A percentile compares a stretch with the other conserved stretches of the same genome.
phyloP scores from a whole-genome alignment of 2,888 invertebrate genomes.

The Eupsilia transversa region DNA sequence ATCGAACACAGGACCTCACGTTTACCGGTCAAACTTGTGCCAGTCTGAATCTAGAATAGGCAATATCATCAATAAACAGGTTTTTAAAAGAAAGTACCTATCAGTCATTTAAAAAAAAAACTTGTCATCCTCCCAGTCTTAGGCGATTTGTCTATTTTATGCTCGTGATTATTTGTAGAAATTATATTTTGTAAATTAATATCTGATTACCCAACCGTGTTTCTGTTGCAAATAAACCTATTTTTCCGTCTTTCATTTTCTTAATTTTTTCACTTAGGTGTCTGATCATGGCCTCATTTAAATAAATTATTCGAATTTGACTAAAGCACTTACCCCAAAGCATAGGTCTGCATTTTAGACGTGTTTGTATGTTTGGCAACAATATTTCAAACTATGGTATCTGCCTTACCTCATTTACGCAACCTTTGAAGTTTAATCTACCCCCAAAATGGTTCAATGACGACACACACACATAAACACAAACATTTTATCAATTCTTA shows the following conservation, averaged over 20 bases:
- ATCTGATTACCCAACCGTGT: no score
- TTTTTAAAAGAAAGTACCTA: neutral
- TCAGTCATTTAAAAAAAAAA: neutral
- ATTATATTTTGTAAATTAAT: no score
- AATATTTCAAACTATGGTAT: neutral
- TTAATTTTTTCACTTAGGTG: no score
- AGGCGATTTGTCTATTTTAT: neutral
- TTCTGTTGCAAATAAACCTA: no score
- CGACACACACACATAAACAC: conserved; percentile 3
- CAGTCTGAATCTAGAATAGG: neutral
- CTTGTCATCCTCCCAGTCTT: neutral
- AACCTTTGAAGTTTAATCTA: neutral
- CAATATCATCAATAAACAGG: neutral
- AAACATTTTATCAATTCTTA: conserved; percentile 41
- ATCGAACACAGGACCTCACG: no score
- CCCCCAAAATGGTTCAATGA: conserved; percentile 20
- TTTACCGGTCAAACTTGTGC: no score
- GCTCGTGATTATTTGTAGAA: no score
- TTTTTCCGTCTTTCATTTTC: no score
- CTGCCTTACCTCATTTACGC: neutral
- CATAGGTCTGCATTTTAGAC: neutral
- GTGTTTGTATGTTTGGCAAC: neutral
- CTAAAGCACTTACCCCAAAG: no score
- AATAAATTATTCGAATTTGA: neutral
- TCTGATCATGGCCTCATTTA: neutral